These are phyloP conservation scores for Elgaria multicarinata DNA, from an alignment of 2,113 vertebrate genomes.

Conservation along the genomic window DNA sequence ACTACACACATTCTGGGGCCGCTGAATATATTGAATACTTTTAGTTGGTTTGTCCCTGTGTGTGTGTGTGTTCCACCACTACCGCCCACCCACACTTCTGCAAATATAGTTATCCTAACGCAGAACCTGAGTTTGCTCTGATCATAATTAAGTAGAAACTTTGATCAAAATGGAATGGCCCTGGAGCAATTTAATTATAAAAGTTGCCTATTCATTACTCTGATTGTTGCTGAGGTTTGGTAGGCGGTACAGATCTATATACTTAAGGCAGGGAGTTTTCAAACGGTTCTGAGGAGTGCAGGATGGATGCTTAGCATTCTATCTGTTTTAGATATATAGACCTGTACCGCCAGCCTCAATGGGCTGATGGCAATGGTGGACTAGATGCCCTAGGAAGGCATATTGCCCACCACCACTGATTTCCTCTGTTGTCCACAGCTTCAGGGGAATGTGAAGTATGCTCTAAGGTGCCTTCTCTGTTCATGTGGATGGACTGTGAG, in stretches of 20 bases:
- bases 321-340: too few species aligned
- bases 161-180: neutral
- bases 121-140: neutral
- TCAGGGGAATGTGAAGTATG: neutral
- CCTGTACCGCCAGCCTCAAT: neutral
- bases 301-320: neutral
- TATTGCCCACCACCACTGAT: neutral
- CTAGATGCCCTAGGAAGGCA: neutral
- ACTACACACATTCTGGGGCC: neutral
- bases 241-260: neutral
- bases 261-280: neutral
- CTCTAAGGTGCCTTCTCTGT: neutral
- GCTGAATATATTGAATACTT: too few species aligned
- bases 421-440: neutral
- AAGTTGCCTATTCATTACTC: neutral
- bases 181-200: neutral
- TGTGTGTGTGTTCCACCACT: neutral
- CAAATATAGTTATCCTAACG: neutral
- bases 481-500: neutral
- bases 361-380: neutral
- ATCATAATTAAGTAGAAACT: neutral
- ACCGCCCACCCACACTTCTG: neutral
- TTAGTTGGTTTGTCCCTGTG: too few species aligned
- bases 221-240: neutral
- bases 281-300: neutral